Conservation (phyloP, 1,140 invertebrate genomes). For the Drosophila tsacasi region DNA sequence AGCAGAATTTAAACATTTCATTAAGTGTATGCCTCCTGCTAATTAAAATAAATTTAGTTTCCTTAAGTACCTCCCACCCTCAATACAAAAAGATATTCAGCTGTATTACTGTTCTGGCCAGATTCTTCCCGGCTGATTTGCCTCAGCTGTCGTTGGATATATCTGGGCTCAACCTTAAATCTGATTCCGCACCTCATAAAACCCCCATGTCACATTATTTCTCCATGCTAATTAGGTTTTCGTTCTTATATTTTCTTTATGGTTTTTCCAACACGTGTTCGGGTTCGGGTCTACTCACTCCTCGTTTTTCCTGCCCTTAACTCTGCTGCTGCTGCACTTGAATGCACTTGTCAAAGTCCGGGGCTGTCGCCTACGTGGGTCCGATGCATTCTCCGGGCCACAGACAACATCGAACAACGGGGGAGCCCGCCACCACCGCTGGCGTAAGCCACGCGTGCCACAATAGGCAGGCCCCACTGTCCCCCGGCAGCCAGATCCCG, state of each 20-base stretch:
- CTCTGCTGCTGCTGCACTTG: conserved; percentile 43
- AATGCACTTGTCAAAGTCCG: conserved; percentile 70
- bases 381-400: conserved; percentile 38
- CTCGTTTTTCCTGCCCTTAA: conserved; percentile 16
- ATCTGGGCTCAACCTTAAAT: conserved; percentile 2
- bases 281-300: neutral
- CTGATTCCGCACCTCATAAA: conserved; percentile 29
- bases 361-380: conserved; percentile 33
- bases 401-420: conserved; percentile 32
- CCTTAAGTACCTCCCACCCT: too few species aligned
- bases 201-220: conserved; percentile 7
- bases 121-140: conserved; percentile 20
- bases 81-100: neutral
- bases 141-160: conserved; percentile 22
- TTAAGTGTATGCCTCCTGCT: neutral
- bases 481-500: neutral
- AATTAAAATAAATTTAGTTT: neutral
- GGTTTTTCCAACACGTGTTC: conserved; percentile 46
- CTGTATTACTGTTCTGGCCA: neutral
- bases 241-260: conserved; percentile 40
- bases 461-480: conserved; percentile 55
- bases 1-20: neutral
- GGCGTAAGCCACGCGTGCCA: conserved; percentile 63
- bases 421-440: neutral
- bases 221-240: conserved; percentile 58